Conservation (phyloP, 2,888 invertebrate species). For the Cephus rjabovi region DNA sequence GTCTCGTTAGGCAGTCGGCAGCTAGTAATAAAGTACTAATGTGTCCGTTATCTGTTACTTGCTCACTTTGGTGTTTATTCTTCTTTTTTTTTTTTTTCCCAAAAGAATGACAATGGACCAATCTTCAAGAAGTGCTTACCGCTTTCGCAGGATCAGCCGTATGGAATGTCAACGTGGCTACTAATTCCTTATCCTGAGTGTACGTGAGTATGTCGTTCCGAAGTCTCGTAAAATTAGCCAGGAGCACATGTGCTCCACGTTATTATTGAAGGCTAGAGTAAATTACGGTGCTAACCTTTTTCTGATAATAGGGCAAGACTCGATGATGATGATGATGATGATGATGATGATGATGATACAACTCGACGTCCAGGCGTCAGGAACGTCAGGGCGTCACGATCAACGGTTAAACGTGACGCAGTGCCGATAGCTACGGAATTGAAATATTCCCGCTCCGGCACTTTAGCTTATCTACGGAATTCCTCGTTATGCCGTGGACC, state of each 20-base stretch:
- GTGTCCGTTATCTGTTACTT: slow-evolving; percentile 20
- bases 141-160: neutral
- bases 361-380: neutral
- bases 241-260: neutral
- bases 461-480: slow-evolving; percentile 46
- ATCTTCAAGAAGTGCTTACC: neutral
- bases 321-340: neutral
- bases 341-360: neutral
- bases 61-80: neutral
- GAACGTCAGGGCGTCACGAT: neutral
- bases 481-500: slow-evolving; percentile 29
- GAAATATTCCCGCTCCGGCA: slow-evolving; percentile 40
- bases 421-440: slow-evolving; percentile 27
- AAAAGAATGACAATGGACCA: neutral
- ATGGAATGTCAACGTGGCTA: neutral
- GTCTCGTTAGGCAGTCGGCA: slow-evolving; percentile 22
- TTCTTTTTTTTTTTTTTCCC: too few relatives aligned
- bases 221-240: neutral
- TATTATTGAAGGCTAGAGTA: neutral
- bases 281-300: neutral
- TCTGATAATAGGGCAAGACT: neutral
- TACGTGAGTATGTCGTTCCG: neutral
- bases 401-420: neutral
- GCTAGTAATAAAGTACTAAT: slow-evolving; percentile 22
- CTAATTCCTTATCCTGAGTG: neutral